Conservation (phyloP, 2,888 invertebrate genomes). For the Scotopteryx bipunctaria region DNA sequence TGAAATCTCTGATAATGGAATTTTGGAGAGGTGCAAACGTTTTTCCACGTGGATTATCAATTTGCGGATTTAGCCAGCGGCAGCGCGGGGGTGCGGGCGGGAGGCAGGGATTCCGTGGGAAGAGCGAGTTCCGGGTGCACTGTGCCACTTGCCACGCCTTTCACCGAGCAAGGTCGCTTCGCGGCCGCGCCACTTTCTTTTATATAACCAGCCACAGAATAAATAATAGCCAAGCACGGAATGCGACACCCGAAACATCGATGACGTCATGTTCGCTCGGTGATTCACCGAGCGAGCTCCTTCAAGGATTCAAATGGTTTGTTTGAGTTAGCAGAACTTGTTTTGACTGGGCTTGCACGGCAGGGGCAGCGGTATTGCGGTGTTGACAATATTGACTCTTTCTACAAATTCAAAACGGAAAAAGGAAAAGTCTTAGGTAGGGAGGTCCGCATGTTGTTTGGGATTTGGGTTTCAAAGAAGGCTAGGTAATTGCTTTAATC, state of each 20-base stretch:
- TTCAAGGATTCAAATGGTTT: conserved; percentile 20
- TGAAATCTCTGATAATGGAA: too few relatives aligned
- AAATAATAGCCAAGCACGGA: conserved; percentile 46
- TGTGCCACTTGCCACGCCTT: conserved; percentile 80
- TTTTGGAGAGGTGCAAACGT: neutral
- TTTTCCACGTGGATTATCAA: conserved; percentile 14
- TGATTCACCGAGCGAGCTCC: conserved; percentile 61
- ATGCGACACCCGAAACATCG: conserved; percentile 77
- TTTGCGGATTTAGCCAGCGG: conserved; percentile 24
- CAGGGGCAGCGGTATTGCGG: neutral
- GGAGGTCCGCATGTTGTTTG: neutral
- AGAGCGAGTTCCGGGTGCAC: conserved; percentile 73
- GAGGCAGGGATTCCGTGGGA: conserved; percentile 74
- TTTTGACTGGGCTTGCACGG: conserved; percentile 14
- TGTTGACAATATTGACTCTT: conserved; percentile 1
- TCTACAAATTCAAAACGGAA: neutral
- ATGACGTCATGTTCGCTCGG: conserved; percentile 77
- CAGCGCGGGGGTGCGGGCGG: conserved; percentile 52
- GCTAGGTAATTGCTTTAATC: too few relatives aligned
- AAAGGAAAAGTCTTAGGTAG: neutral
- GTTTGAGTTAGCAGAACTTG: conserved; percentile 15
- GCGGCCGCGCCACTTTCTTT: conserved; percentile 82
- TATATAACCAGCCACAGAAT: conserved; percentile 65
- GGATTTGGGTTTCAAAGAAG: too few relatives aligned
- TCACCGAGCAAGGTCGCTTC: conserved; percentile 78